These are phyloP conservation scores for Novumbra hubbsi DNA, from an alignment of 2,797 vertebrate genomes.

Conservation along the genomic window DNA sequence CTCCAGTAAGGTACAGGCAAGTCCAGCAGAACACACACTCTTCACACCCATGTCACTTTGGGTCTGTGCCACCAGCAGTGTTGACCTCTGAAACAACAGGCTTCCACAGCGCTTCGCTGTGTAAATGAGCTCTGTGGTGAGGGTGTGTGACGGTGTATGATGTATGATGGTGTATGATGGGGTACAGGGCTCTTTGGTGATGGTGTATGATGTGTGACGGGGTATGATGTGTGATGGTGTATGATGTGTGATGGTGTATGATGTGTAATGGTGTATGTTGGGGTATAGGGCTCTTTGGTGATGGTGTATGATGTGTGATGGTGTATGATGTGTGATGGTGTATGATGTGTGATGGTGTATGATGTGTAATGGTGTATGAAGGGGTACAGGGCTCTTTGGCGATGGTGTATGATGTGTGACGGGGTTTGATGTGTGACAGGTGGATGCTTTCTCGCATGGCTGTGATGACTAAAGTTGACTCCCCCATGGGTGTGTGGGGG, in stretches of 20 bases:
- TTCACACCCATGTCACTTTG: too few species aligned
- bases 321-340: conserved; percentile 3
- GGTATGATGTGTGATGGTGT: conserved; percentile 2
- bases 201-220: conserved; percentile 29
- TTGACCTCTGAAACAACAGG: too few species aligned
- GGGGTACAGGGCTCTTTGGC: conserved; percentile 22
- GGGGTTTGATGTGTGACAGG: conserved; percentile 8
- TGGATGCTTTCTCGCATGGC: conserved; percentile 45
- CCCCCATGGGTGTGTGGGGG: conserved; percentile 32
- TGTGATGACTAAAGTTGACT: conserved; percentile 34
- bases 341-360: too few species aligned
- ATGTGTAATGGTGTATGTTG: too few species aligned
- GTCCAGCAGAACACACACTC: too few species aligned
- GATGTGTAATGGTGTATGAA: too few species aligned
- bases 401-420: conserved; percentile 28
- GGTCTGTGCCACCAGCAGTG: too few species aligned
- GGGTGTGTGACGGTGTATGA: conserved; percentile 27
- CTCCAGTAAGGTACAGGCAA: too few species aligned
- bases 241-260: too few species aligned
- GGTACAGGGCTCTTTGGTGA: conserved; percentile 22
- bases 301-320: conserved; percentile 28
- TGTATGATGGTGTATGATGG: too few species aligned
- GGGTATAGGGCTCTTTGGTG: conserved; percentile 24
- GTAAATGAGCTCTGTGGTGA: conserved; percentile 10
- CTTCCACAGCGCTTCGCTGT: too few species aligned